Conservation (phyloP, 2,888 invertebrate species). For the Eudasyphora cyanicolor region DNA sequence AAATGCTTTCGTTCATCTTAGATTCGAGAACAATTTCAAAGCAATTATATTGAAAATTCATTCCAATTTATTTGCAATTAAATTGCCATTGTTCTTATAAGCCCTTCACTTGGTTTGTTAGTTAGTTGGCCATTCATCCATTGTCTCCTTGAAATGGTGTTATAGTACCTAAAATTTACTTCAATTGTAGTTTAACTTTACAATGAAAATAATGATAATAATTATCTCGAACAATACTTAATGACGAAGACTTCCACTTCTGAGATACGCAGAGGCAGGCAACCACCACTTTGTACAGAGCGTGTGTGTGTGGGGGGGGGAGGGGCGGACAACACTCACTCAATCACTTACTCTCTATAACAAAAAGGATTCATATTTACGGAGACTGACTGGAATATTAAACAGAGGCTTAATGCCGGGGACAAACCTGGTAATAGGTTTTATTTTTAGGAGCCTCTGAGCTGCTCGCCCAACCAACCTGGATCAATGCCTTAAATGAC, state of each 20-base stretch:
- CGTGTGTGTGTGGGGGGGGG: neutral
- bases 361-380: too few species aligned
- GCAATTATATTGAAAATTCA: neutral
- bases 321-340: too few species aligned
- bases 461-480: neutral
- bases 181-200: too few species aligned
- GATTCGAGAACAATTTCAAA: neutral
- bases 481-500: neutral
- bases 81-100: too few species aligned
- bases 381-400: neutral
- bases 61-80: too few species aligned
- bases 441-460: neutral
- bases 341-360: too few species aligned
- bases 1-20: too few species aligned
- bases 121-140: too few species aligned
- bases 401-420: neutral
- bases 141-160: too few species aligned
- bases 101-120: too few species aligned
- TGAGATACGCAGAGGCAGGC: too few species aligned
- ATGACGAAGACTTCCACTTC: neutral
- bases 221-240: neutral
- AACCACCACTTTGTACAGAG: neutral
- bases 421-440: neutral
- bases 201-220: neutral
- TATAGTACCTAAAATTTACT: too few species aligned